phyloP scores from a whole-genome alignment of 92 coral and sea anemone species.

The Meandrina meandrites region DNA sequence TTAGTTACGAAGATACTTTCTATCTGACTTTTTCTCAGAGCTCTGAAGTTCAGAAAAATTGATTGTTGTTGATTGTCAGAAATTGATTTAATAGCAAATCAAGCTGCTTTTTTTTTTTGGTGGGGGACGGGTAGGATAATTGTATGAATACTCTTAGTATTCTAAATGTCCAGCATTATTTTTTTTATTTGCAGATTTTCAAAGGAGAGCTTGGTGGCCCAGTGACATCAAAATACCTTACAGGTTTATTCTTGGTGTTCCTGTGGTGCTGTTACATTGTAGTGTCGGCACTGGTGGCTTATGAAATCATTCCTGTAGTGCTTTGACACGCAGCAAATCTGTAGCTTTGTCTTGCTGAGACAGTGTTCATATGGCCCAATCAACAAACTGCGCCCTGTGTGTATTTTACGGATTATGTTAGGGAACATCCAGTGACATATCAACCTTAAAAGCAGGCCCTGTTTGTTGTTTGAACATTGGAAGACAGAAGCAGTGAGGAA shows the following conservation, averaged over 20 bases:
- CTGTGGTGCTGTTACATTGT: slow-evolving; percentile 75
- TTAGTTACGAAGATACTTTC: no score
- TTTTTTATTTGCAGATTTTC: slow-evolving; percentile 47
- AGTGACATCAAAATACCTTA: slow-evolving; percentile 52
- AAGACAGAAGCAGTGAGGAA: background rate
- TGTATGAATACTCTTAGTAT: background rate
- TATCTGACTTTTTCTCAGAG: no score
- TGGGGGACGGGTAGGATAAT: no score
- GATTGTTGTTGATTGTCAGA: no score
- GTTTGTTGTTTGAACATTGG: no score
- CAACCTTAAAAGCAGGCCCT: background rate
- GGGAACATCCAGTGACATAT: background rate
- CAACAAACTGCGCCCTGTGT: background rate
- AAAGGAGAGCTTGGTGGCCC: slow-evolving; percentile 92
- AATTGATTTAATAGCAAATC: no score
- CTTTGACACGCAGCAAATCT: slow-evolving; percentile 35
- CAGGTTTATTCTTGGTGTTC: slow-evolving; percentile 64
- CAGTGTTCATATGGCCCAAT: background rate
- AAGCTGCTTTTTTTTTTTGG: no score
- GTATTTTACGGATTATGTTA: background rate
- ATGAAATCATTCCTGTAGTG: slow-evolving; percentile 54
- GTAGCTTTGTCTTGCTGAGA: background rate
- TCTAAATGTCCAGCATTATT: no score
- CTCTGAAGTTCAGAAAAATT: no score
- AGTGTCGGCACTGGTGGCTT: slow-evolving; percentile 78